phyloP scores from a whole-genome alignment of 2,888 invertebrate species.

The Lycocerus yunnanus region DNA sequence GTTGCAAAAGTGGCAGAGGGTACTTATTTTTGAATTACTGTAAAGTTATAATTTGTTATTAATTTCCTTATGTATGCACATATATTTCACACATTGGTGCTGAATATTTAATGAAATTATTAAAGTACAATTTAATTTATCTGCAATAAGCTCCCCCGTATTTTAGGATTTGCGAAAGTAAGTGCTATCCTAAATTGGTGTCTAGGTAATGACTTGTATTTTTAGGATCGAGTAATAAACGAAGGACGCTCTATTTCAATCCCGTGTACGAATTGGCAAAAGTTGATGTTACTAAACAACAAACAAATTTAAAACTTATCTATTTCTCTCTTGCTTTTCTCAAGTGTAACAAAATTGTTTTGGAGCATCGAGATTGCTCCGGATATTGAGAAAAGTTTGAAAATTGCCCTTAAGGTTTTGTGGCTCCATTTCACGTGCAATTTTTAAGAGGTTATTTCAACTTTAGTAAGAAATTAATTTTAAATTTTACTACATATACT shows the following conservation, averaged over 20 bases:
- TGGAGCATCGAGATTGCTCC: constrained; percentile 2
- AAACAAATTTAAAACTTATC: constrained; percentile 8
- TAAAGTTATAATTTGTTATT: not conserved
- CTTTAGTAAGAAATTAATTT: constrained; percentile 7
- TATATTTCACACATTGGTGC: not conserved
- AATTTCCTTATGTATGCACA: not conserved
- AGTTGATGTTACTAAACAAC: constrained; percentile 5
- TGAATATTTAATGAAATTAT: not conserved
- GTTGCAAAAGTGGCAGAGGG: not conserved
- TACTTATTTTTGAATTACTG: not conserved
- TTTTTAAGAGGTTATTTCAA: constrained; percentile 13
- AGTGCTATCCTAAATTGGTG: not conserved
- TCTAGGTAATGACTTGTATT: not conserved
- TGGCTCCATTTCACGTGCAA: not conserved
- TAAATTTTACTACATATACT: not conserved
- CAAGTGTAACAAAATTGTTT: constrained; percentile 10
- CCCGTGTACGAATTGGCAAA: constrained; percentile 4
- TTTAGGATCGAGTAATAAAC: not conserved
- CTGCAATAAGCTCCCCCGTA: not conserved
- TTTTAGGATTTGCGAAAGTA: not conserved
- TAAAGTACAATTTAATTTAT: not conserved
- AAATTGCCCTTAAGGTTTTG: constrained; percentile 7
- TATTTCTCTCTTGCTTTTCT: constrained; percentile 6
- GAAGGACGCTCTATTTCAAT: not conserved
- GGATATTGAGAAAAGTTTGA: constrained; percentile 13